These are phyloP conservation scores for Kryptolebias marmoratus DNA, from an alignment of 2,113 vertebrate genomes.

Conservation along the genomic window DNA sequence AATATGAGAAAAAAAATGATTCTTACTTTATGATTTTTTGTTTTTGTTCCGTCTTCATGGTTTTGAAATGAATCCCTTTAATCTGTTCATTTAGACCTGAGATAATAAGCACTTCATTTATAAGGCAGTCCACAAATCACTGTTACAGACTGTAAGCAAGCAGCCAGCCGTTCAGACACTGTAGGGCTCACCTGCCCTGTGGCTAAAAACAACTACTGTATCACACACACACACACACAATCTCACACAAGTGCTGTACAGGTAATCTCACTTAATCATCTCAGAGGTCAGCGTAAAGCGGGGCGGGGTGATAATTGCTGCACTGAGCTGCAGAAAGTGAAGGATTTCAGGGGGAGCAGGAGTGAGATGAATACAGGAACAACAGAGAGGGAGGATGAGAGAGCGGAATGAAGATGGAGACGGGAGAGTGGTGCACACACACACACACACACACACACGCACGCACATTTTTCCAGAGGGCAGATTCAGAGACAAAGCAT, in stretches of 20 bases:
- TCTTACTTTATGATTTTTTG: too few relatives aligned
- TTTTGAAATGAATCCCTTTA: neutral
- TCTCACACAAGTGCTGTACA: conserved; percentile 61
- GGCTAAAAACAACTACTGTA: conserved; percentile 61
- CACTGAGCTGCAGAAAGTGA: conserved; percentile 72
- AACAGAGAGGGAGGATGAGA: conserved; percentile 29
- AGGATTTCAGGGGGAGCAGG: conserved; percentile 47
- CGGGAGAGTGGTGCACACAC: neutral
- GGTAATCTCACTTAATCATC: conserved; percentile 84
- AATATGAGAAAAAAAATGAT: too few relatives aligned
- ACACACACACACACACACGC: neutral
- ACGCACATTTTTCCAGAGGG: conserved; percentile 30
- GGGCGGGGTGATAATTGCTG: conserved; percentile 77
- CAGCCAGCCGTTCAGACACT: conserved; percentile 63
- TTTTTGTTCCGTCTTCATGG: too few relatives aligned
- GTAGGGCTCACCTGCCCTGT: conserved; percentile 72
- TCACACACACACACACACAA: conserved; percentile 61
- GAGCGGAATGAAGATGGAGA: conserved; percentile 38
- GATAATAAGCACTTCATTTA: conserved; percentile 37
- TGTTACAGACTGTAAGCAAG: conserved; percentile 58
- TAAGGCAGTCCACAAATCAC: conserved; percentile 60
- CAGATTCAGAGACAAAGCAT: conserved; percentile 53
- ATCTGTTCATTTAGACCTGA: conserved; percentile 39
- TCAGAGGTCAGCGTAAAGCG: conserved; percentile 76
- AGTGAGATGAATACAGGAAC: conserved; percentile 41